Evolutionary conservation across 2,888 invertebrate genomes (phyloP).

Genomic region (Synergus gifuensis): DNA sequence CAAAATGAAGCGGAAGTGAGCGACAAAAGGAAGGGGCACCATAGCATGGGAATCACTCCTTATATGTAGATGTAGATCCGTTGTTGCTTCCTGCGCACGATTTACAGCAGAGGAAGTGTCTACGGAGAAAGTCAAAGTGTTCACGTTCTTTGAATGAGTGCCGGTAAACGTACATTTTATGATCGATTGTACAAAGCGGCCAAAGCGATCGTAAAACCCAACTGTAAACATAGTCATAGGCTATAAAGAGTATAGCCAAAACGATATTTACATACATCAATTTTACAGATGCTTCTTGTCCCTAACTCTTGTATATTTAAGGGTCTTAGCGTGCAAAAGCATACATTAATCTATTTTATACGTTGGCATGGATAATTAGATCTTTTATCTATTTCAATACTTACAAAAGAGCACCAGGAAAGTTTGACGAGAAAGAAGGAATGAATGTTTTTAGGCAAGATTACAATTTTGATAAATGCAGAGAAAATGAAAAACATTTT

Average conservation of each 20-base stretch:
- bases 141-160: slow-evolving; percentile 29
- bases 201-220: slow-evolving; percentile 13
- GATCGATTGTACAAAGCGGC: slow-evolving; percentile 37
- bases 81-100: slow-evolving; percentile 50
- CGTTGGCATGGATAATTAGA: background rate
- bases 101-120: slow-evolving; percentile 53
- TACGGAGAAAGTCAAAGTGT: slow-evolving; percentile 41
- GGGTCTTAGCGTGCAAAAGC: background rate
- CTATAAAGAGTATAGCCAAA: slow-evolving; percentile 9
- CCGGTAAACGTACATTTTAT: slow-evolving; percentile 31
- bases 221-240: slow-evolving; percentile 12
- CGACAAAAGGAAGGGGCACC: slow-evolving; percentile 53
- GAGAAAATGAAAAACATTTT: background rate
- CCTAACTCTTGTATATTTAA: background rate
- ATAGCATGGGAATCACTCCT: slow-evolving; percentile 53
- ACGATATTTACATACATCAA: slow-evolving; percentile 6
- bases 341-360: background rate
- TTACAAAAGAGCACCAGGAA: background rate
- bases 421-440: slow-evolving; percentile 17
- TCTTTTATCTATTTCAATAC: slow-evolving; percentile 5
- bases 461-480: background rate
- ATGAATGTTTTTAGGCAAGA: background rate
- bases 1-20: slow-evolving; percentile 47
- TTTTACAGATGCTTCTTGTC: slow-evolving; percentile 11
- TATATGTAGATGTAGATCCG: slow-evolving; percentile 57